Base-by-base conservation (phyloP, 1,140 invertebrate genomes). In the Zaprionus africanus region DNA sequence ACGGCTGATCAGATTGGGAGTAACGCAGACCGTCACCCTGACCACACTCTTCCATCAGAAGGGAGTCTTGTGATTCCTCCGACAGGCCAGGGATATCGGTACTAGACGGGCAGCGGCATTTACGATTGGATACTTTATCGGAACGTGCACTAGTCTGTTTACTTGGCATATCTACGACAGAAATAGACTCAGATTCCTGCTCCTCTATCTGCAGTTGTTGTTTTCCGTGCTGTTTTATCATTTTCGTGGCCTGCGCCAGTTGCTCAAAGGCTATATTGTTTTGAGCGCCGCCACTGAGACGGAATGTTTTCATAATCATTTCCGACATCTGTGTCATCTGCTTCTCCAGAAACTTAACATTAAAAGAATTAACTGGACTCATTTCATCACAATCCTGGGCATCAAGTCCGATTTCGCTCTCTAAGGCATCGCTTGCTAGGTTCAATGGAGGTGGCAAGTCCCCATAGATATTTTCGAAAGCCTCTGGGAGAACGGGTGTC, bases 281-380 rank as follows among this genome's bases (percentile, higher is more conserved):
- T 0, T 66, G 34, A 0, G 74, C 15, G 1, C 85, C 90, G n/a
- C 85, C 76, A 43, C 64, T 73, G 3, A 81, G 74, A 9, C 81
- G 85, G 34, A 84, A 81, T 0, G 84, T 73, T 19, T 81, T 81
- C 84, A 90, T 88, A 5, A 88, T 88, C 65, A 88, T 79, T 34
- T 84, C 85, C 0, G 84, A 90, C 84, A 88, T 88, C 26, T 88
- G 81, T 7, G 71, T 68, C 84, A 88, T 90, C 34, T 88, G 81
- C 17, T 84, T 76, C 28, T 88, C 84, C 46, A 88, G 56, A 13
- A 76, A 90, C 51, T 78, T 83, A 0, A 90, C 68, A 51, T 73
- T 74, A 0, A 79, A 56, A 9, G 57, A 5, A 70, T 90, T 71
- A 5, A 71, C 51, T 6, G 58, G 2, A 13, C 11, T 9, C 36